Base-by-base conservation (phyloP, 2,888 invertebrate species). In the Xylocampa areola region DNA sequence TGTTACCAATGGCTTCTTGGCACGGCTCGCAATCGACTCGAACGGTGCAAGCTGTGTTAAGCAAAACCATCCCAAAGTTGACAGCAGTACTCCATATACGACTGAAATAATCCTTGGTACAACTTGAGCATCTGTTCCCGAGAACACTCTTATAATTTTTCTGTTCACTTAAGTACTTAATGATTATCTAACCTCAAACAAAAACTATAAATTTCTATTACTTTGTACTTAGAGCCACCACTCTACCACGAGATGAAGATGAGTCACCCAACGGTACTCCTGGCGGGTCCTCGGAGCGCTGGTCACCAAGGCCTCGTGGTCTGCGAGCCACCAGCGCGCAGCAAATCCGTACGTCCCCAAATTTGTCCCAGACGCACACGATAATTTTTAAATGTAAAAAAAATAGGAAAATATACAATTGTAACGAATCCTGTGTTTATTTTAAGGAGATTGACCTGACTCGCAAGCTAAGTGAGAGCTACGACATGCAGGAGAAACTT, bases 401-500 rank as follows among this genome's bases (percentile, higher is more conserved):
- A 57, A 49, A 41, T 40, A 19, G 47, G 16, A 57, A 68, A 53
- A 63, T 73, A 73, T 64, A 63, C 30, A 35, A 54, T 14, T 52
- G 37, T 67, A 76, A 68, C 54, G 35, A 61, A 43, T 48, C 4
- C 66, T 39, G 66, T 61, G 66, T 66, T 66, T 75, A 78, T 86
- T 83, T 81, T 64, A 88, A 92, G 91, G 92, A 91, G 72, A 85
- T 91, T 76, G 91, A 91, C 73, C 84, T 91, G 72, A 90, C 95
- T 7, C 94, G 95, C 71, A 95, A 95, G 76, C 87, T 96, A 57
- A 94, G 90, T 57, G 95, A 96, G 79, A 95, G 96, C 70, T 95
- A 96, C 82, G 94, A 94, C 68, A 95, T 96, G 95, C 96, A 96
- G 76, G 96, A 96, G 81, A 95, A 95, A 82, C 87, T 96, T 45